A percentile compares a stretch with the other conserved stretches of the same genome.
phyloP scores from a whole-genome alignment of 1,140 invertebrate species.

The Reticulitermes speratus region DNA sequence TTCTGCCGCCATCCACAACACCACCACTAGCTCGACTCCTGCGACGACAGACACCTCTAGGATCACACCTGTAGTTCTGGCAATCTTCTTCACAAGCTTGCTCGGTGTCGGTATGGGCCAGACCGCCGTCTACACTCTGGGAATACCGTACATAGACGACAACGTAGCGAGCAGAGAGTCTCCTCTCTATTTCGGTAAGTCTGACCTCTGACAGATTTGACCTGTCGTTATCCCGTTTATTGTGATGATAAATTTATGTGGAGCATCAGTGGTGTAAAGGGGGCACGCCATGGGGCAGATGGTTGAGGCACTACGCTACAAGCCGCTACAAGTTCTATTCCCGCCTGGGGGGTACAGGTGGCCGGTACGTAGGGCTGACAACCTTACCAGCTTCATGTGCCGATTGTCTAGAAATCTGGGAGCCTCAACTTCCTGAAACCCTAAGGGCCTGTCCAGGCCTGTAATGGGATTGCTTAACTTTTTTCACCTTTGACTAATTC shows the following conservation, averaged over 20 bases:
- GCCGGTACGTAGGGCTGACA: no score
- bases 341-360: no score
- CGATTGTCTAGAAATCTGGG: no score
- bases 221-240: neutral
- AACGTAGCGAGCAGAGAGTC: constrained; percentile 89
- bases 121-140: constrained; percentile 89
- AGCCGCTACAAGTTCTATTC: no score
- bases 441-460: no score
- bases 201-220: neutral
- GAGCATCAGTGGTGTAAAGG: no score
- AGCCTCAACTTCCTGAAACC: no score
- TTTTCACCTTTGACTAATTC: no score
- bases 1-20: constrained; percentile 40
- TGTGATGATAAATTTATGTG: neutral
- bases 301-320: no score
- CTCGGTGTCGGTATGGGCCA: constrained; percentile 90
- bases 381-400: no score
- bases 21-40: constrained; percentile 39
- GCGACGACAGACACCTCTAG: constrained; percentile 65
- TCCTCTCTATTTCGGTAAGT: constrained; percentile 88
- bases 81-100: constrained; percentile 83
- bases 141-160: constrained; percentile 92
- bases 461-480: no score
- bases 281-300: no score
- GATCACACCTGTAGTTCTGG: constrained; percentile 74